Conservation (phyloP, 2,797 vertebrate genomes). For the Urophycis tenuis region DNA sequence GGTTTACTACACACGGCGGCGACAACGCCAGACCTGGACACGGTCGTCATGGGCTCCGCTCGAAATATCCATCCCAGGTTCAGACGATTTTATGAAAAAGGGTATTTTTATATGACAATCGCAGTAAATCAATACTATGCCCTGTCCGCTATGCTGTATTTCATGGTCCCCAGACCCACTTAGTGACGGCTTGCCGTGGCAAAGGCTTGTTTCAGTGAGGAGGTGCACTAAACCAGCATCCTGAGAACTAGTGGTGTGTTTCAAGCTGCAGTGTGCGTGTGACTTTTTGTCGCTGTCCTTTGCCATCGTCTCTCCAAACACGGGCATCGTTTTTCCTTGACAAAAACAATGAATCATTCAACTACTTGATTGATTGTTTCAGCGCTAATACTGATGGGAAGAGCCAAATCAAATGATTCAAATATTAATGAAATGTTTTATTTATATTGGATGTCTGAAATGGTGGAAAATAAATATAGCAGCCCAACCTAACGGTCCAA, state of each 20-base stretch:
- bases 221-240: background rate
- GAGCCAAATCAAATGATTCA: background rate
- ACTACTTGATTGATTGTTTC: background rate
- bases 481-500: background rate
- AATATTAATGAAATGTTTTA: background rate
- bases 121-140: conserved; percentile 1
- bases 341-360: background rate
- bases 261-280: background rate
- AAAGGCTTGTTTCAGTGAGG: background rate
- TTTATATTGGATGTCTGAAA: background rate
- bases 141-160: background rate
- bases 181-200: background rate
- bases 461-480: background rate
- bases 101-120: background rate
- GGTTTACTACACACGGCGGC: background rate
- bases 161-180: background rate
- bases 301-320: background rate
- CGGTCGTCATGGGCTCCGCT: background rate
- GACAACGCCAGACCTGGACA: background rate
- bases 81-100: background rate
- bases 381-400: background rate
- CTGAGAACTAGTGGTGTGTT: background rate
- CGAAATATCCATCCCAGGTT: background rate
- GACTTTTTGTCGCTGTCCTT: background rate
- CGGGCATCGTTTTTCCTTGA: background rate